Base-by-base conservation (phyloP, 2,797 vertebrate genomes). In the Loriculus beryllinus region DNA sequence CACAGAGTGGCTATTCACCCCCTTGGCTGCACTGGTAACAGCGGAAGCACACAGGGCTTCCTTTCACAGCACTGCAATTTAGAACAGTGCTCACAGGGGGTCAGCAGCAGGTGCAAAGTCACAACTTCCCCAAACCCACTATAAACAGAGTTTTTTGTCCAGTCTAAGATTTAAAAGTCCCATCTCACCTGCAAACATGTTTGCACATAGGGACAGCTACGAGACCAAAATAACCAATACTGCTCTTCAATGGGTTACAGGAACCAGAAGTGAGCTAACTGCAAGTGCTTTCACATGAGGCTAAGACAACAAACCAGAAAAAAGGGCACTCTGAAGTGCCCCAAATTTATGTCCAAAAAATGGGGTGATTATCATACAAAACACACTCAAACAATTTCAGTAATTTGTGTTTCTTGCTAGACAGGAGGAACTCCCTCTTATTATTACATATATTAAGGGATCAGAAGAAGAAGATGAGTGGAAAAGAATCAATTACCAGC, bases 21-120 rank as follows among this genome's bases (percentile, higher is more conserved):
- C 33, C 39, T 31, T 28, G 67, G 70, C 88, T 60, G 48, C 7
- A 14, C 47, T 42, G 5, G 0, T 7, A 60, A 29, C 56, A 81
- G 60, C 37, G 4, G 39, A 80, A 87, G 35, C 69, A 33, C 72
- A 39, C 18, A 57, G 33, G 42, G 59, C 51, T 76, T 62, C 22
- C 59, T 72, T 37, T 69, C 69, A 49, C 69, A 68, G 16, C 2
- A 0, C 63, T 72, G 67, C 56, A 22, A 57, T 39, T 56, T 64
- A 28, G 76, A 75, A 28, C 59, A 35, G 33, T 1, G 0, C 62
- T 86, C 13, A 6, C 14, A 48, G 57, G 28, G 26, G 39, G 28
- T 82, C 71, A 93, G 84, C 81, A 85, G 47, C 93, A 94, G 78
- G 84, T 93, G 64, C 78, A 74, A 69, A 69, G 68, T 48, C 91